A percentile compares a stretch with the other conserved stretches of the same genome.
These are phyloP conservation scores for Crenuchus spilurus DNA, from an alignment of 2,797 vertebrate genomes.

Conservation along the genomic window DNA sequence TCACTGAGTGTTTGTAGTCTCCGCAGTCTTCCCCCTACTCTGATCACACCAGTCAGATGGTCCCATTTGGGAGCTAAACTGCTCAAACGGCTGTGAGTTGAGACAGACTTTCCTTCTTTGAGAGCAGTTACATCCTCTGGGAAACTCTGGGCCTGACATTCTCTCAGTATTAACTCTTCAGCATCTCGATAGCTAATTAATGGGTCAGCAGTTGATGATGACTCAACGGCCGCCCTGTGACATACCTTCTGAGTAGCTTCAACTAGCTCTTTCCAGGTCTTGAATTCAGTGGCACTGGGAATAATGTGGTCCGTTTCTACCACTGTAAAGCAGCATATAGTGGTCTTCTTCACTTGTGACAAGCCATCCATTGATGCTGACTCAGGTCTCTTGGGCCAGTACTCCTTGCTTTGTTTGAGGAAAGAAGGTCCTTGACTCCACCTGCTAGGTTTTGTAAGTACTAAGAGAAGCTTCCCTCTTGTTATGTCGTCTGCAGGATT, in stretches of 20 bases:
- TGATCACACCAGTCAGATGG: background rate
- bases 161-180: background rate
- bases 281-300: background rate
- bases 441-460: no score
- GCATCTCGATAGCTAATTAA: background rate
- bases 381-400: conserved; percentile 8
- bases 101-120: background rate
- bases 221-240: background rate
- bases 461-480: background rate
- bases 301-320: background rate
- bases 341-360: background rate
- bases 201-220: no score
- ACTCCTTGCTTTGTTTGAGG: background rate
- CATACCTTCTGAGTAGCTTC: background rate
- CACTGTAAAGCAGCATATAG: background rate
- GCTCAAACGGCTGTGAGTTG: background rate
- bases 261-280: background rate
- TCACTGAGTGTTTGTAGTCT: background rate
- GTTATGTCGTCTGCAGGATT: background rate
- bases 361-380: no score
- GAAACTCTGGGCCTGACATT: background rate
- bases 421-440: background rate
- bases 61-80: conserved; percentile 7
- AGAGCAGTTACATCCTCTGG: background rate
- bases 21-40: background rate